These are phyloP conservation scores for Mixornis gularis DNA, from an alignment of 2,113 vertebrate genomes.

Conservation along the genomic window DNA sequence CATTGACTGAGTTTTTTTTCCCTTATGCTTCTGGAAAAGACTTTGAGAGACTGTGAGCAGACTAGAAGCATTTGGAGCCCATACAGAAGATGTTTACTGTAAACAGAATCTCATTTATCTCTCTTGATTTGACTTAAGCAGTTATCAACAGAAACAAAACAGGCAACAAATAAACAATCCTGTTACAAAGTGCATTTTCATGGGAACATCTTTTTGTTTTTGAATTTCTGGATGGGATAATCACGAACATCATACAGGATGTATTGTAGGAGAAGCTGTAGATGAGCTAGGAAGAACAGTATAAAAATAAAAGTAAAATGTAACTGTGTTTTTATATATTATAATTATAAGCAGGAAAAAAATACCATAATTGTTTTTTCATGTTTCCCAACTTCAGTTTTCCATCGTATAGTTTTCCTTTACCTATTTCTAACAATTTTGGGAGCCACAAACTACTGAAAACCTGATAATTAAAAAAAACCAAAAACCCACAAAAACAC, in stretches of 20 bases:
- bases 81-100: not conserved
- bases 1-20: not conserved
- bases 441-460: not conserved
- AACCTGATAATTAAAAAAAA: not conserved
- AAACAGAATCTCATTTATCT: not conserved
- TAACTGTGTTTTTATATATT: not conserved
- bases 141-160: not conserved
- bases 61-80: not conserved
- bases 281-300: not conserved
- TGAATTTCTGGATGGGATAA: not conserved
- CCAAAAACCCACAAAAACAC: too few relatives aligned
- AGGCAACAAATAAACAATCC: not conserved
- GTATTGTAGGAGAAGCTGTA: not conserved
- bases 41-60: not conserved
- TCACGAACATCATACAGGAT: not conserved
- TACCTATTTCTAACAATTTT: not conserved
- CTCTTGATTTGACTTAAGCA: not conserved
- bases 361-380: not conserved
- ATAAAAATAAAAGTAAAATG: not conserved
- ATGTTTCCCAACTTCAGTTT: not conserved
- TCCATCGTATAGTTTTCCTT: not conserved
- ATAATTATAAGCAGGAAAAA: not conserved
- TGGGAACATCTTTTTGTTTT: not conserved
- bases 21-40: not conserved
- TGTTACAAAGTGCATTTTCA: not conserved